Base-by-base conservation (phyloP, 2,888 invertebrate species). In the Nycteola revayana region DNA sequence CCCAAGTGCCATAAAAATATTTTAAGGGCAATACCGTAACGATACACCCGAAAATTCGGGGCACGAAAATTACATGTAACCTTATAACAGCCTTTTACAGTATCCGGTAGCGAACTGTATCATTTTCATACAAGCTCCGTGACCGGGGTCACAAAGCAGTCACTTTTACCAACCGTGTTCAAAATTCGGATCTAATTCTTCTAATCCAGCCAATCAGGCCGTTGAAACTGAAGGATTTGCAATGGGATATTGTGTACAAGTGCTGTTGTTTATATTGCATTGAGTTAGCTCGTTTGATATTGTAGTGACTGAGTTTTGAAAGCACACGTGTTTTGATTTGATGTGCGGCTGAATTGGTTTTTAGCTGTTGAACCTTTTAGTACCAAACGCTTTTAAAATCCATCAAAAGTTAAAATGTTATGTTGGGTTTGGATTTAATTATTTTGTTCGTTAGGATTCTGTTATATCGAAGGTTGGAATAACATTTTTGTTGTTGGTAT, bases 151-250 rank as follows among this genome's bases (percentile, higher is more conserved):
- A 17, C 10, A 28, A 53, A 53, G 37, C 29, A 17, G 42, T 14
- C 14, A 14, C 14, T 14, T 14, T n/a, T 14, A 22, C 30, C 31
- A 43, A 32, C 53, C 50, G 48, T 36, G 36, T 32, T 45, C 28
- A 43, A 35, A 38, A 47, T 48, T 43, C 36, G 25, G 25, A 44
- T 57, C 48, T 56, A 50, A 56, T 57, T 53, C 56, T 35, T 41
- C 40, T 55, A 54, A 55, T 54, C 55, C 48, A 23, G 38, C 40
- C 55, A 54, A 54, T 54, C 54, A 48, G 36, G 33, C 1, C 1
- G 39, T 20, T 10, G 14, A 32, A 36, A 37, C 31, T 28, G 31
- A 32, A 22, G 45, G 54, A 55, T 55, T 54, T 54, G 39, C 33
- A 40, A 43, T 36, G 41, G 25, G 45, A 55, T 51, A 30, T 49